Base-by-base conservation (phyloP, 2,888 invertebrate species). In the Drosophila robusta region DNA sequence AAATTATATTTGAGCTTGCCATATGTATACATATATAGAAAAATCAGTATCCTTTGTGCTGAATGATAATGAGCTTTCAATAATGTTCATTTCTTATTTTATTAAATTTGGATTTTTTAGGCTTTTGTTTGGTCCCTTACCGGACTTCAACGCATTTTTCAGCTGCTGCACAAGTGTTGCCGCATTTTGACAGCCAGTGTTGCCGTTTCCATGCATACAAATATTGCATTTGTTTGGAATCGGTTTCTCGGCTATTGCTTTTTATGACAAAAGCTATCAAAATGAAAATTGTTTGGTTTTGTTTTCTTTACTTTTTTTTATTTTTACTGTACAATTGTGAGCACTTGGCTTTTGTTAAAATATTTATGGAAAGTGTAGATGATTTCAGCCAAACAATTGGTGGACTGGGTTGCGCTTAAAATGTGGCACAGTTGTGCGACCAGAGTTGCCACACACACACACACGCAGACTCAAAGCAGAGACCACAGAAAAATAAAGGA, bases 341-440 rank as follows among this genome's bases (percentile, higher is more conserved):
- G 32, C 50, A 61, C 47, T 60, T 46, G 44, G 44, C 58, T 65
- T 68, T 77, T 78, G 71, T 72, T 87, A 36, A 72, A 72, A 75
- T 78, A 87, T 82, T 82, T 87, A 80, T 78, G 65, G 71, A 80
- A 87, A 75, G 64, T 66, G 66, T 42, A 57, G 70, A 50, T 74
- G 74, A 70, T 80, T 80, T 83, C 71, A 44, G 52, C 38, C 60
- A 70, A 66, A 54, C 71, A 83, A 83, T 65, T 79, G 74, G 26
- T 54, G 58, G 47, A 52, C 50, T 71, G 60, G 18, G 49, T 50
- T 47, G 18, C 41, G 46, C 36, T 38, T 45, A 45, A 16, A 63
- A 55, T 14, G 11, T 34, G n/a, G n/a, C n/a, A 60, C 24, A 65
- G 55, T 62, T 60, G 18, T 47, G 47, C 32, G 34, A 8, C 45